phyloP scores from a whole-genome alignment of 2,113 vertebrate genomes.

The Pagrus major region DNA sequence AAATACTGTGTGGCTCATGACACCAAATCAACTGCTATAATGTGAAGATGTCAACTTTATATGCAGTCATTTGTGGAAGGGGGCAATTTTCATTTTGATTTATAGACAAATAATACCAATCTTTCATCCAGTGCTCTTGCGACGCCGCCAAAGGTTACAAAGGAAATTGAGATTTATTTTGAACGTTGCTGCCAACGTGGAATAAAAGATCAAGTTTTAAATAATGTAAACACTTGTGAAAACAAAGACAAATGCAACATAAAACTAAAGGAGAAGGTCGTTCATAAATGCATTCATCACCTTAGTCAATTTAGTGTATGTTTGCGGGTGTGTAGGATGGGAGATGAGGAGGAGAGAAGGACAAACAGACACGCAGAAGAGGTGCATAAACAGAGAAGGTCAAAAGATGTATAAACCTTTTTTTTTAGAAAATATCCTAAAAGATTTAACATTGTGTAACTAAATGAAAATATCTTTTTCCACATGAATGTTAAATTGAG shows the following conservation, averaged over 20 bases:
- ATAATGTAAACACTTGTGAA: constrained; percentile 72
- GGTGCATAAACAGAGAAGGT: neutral
- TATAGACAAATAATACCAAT: constrained; percentile 85
- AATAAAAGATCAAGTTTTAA: constrained; percentile 75
- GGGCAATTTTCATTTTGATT: constrained; percentile 87
- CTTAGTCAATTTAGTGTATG: constrained; percentile 30
- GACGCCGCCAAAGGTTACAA: constrained; percentile 78
- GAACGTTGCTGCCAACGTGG: constrained; percentile 46
- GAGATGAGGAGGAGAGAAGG: neutral
- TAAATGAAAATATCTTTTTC: too few relatives aligned
- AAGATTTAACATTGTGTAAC: too few relatives aligned
- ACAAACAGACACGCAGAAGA: neutral
- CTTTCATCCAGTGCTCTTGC: constrained; percentile 84
- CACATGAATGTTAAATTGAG: too few relatives aligned
- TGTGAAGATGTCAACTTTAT: constrained; percentile 83
- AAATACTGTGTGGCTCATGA: constrained; percentile 80
- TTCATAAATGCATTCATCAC: constrained; percentile 57
- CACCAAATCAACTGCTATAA: constrained; percentile 85
- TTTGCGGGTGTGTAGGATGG: neutral
- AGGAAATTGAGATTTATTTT: constrained; percentile 79
- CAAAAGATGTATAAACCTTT: too few relatives aligned
- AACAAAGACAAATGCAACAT: constrained; percentile 73
- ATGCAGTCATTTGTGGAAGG: constrained; percentile 83
- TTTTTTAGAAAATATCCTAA: too few relatives aligned
- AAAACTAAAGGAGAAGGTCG: constrained; percentile 69